Conservation (phyloP, 2,113 vertebrate genomes). For the Dromiciops gliroides region DNA sequence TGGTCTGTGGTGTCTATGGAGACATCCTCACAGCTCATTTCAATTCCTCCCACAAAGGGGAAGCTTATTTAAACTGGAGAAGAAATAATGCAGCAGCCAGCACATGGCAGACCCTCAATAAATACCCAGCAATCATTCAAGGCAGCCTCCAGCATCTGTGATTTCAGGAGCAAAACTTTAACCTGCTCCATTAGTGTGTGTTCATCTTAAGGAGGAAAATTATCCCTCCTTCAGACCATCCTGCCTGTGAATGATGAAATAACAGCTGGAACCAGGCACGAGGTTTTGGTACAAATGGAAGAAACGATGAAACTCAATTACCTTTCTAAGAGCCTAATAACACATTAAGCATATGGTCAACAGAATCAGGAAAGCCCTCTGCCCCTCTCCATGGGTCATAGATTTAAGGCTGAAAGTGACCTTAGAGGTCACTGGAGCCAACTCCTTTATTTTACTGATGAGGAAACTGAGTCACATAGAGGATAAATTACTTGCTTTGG, state of each 20-base stretch:
- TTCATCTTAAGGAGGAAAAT: neutral
- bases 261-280: neutral
- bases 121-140: slow-evolving; percentile 72
- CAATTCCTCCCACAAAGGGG: slow-evolving; percentile 44
- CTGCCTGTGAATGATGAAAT: neutral
- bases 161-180: slow-evolving; percentile 52
- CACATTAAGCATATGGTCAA: neutral
- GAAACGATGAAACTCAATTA: neutral
- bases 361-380: neutral
- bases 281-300: neutral
- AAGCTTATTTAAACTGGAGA: slow-evolving; percentile 60
- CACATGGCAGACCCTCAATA: slow-evolving; percentile 51
- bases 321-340: neutral
- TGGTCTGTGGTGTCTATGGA: neutral
- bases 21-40: slow-evolving; percentile 40
- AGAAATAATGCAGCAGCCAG: slow-evolving; percentile 61
- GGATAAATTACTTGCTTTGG: neutral
- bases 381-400: neutral
- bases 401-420: neutral
- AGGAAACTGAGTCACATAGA: neutral
- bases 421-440: neutral
- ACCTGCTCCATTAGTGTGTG: slow-evolving; percentile 22
- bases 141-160: slow-evolving; percentile 46
- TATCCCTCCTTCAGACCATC: neutral
- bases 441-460: neutral